Base-by-base conservation (phyloP, 2,797 vertebrate genomes). In the Myripristis murdjan region DNA sequence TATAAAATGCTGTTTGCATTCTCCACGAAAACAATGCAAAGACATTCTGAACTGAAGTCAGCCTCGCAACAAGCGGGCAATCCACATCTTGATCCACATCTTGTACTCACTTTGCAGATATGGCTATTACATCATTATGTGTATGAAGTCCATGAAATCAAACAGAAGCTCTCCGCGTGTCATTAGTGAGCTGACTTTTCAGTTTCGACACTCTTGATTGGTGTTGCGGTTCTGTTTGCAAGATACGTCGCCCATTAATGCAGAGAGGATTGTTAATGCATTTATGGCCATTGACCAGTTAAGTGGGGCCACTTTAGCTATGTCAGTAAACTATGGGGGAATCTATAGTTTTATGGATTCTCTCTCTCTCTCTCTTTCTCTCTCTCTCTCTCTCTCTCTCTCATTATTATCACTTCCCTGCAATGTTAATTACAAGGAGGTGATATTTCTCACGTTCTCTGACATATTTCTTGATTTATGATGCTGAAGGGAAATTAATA, bases 191-290 rank as follows among this genome's bases (percentile, higher is more conserved):
- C 51, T 26, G 62, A 73, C 39, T 24, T 46, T 10, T 23, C 9
- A 4, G 20, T 60, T 47, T 31, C 24, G 35, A 43, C 6, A 58
- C 8, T 3, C 20, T 24, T 81, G 70, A 84, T 82, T 88, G 78
- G 78, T 87, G 79, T 65, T 93, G 86, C 85, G 91, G 92, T 91
- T 91, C 80, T 78, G 77, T 87, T 84, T 86, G 68, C 57, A 77
- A 59, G 77, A 88, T 81, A 81, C 49, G 73, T 84, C 64, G 31
- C 26, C 54, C 44, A 58, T 86, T 90, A 92, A 93, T 91, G 90
- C 88, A 92, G 67, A 83, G 79, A 89, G 75, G 65, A 73, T 68
- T 80, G 76, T 90, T 93, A 91, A 93, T 93, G 92, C 91, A 89
- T 91, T 93, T 76, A 82, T 81, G 88, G 86, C 70, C 71, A 66